Percentiles rank a stretch among this genome's conserved stretches.
Evolutionary conservation across 2,113 vertebrate genomes (phyloP).

Genomic region (Oncorhynchus clarkii): DNA sequence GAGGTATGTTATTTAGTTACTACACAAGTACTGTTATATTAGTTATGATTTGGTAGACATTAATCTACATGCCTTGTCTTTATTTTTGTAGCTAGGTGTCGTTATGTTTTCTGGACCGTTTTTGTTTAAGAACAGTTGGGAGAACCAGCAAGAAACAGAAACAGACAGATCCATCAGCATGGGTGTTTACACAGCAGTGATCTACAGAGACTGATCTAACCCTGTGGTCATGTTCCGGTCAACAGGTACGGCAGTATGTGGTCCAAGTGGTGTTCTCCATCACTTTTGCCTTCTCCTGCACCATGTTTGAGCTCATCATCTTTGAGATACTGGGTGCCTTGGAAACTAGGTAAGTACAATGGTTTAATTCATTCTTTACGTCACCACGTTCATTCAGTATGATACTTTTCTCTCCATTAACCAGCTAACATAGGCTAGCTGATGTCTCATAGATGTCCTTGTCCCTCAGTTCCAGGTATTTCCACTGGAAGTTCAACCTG

Average conservation of each 20-base stretch:
- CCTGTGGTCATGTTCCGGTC: slow-evolving; percentile 15
- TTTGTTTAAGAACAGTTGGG: too few relatives aligned
- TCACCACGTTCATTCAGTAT: too few relatives aligned
- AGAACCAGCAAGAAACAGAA: too few relatives aligned
- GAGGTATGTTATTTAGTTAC: slow-evolving; percentile 74
- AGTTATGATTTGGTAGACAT: not conserved
- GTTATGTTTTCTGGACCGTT: too few relatives aligned
- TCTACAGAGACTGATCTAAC: not conserved
- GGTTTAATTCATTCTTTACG: too few relatives aligned
- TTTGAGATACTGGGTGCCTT: slow-evolving; percentile 96
- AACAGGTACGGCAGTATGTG: slow-evolving; percentile 90
- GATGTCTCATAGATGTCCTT: not conserved
- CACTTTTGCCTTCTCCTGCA: slow-evolving; percentile 98
- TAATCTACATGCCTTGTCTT: too few relatives aligned
- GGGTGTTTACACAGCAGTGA: too few relatives aligned
- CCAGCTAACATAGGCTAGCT: too few relatives aligned
- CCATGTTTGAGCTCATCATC: slow-evolving; percentile 99
- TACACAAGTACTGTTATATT: not conserved
- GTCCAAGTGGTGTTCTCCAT: slow-evolving; percentile 97
- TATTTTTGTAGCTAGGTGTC: too few relatives aligned
- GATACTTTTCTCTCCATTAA: too few relatives aligned
- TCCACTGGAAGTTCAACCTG: slow-evolving; percentile 98
- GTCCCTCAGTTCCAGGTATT: slow-evolving; percentile 90
- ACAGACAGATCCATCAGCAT: too few relatives aligned
- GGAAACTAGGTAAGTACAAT: slow-evolving; percentile 83